Evolutionary conservation across 2,113 vertebrate genomes (phyloP).

Genomic region (Semnopithecus entellus): DNA sequence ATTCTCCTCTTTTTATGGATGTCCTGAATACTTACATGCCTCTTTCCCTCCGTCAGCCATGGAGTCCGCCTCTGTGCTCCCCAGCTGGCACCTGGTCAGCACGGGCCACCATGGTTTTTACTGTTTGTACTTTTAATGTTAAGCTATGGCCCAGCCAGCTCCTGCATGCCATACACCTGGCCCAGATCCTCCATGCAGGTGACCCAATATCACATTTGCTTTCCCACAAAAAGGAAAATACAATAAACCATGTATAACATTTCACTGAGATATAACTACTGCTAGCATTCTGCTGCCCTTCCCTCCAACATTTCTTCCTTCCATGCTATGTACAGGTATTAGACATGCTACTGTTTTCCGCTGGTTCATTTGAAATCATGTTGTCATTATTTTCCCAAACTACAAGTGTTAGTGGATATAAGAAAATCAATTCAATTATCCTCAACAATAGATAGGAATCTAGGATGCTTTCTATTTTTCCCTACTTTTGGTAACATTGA

Average conservation of each 20-base stretch:
- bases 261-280: not conserved
- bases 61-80: accelerated
- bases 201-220: not conserved
- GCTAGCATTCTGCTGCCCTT: not conserved
- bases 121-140: not conserved
- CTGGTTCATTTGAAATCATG: not conserved
- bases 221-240: not conserved
- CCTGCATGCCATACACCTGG: not conserved
- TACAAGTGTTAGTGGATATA: not conserved
- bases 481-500: not conserved
- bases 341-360: accelerated
- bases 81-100: accelerated
- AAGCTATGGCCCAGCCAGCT: not conserved
- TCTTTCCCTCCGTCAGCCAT: not conserved
- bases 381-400: not conserved
- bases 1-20: accelerated
- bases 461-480: not conserved
- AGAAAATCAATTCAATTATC: too few species aligned
- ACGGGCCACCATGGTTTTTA: not conserved
- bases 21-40: accelerated
- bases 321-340: not conserved
- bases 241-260: not conserved
- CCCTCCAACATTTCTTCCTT: not conserved
- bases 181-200: not conserved
- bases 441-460: not conserved